phyloP scores from a whole-genome alignment of 2,113 vertebrate species.

The Tachycineta bicolor region DNA sequence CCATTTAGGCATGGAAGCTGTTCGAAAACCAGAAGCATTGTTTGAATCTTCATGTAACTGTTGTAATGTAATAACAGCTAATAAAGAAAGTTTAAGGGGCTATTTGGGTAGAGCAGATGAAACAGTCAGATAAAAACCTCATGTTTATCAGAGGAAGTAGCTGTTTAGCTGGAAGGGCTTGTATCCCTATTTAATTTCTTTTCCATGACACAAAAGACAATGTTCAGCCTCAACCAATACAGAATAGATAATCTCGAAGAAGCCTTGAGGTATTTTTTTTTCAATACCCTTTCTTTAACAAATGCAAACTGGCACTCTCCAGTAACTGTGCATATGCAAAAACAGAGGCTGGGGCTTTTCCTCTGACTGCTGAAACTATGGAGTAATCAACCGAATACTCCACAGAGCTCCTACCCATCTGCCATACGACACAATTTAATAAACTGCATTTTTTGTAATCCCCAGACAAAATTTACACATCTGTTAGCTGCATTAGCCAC shows the following conservation, averaged over 20 bases:
- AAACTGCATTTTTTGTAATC: constrained; percentile 30
- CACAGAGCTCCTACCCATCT: constrained; percentile 39
- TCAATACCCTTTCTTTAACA: neutral
- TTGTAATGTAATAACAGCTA: neutral
- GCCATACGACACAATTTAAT: constrained; percentile 35
- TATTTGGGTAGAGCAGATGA: neutral
- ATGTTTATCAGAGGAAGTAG: neutral
- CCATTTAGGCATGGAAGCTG: neutral
- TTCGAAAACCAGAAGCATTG: constrained; percentile 9
- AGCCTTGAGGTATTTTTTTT: neutral
- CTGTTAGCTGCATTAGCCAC: constrained; percentile 43
- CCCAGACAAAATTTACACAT: constrained; percentile 20
- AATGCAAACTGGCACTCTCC: neutral
- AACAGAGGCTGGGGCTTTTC: neutral
- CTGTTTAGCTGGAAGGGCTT: neutral
- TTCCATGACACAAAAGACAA: neutral
- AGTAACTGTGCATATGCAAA: neutral
- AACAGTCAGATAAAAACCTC: neutral
- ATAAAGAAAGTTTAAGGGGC: neutral
- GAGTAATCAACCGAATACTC: constrained; percentile 10
- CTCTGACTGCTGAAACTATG: neutral
- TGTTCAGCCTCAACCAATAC: neutral
- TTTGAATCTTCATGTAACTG: neutral
- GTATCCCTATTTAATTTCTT: neutral
- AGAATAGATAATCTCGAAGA: neutral